Conservation (phyloP, 30 jellyfish, hydroid and myxozoan genomes). For the Hydractinia symbiolongicarpus region DNA sequence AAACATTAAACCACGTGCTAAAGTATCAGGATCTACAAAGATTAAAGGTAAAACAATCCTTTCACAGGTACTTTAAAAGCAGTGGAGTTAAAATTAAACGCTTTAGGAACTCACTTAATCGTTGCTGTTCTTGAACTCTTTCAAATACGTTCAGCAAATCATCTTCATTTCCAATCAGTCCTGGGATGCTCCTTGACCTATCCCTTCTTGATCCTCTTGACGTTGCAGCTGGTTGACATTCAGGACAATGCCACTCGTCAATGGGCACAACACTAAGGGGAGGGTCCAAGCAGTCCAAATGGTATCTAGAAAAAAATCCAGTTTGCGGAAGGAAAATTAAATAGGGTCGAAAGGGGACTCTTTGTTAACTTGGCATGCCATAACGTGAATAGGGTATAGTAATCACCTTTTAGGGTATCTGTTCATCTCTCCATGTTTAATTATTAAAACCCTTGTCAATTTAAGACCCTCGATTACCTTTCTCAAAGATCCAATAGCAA, state of each 20-base stretch:
- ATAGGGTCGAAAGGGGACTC: too few relatives aligned
- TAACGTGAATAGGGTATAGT: too few relatives aligned
- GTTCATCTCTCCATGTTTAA: too few relatives aligned
- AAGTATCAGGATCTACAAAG: background rate
- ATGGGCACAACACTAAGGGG: conserved; percentile 59
- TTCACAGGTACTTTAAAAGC: background rate
- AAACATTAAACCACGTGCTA: conserved; percentile 19
- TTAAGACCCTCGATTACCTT: too few relatives aligned
- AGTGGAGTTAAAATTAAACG: background rate
- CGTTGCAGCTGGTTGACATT: conserved; percentile 28
- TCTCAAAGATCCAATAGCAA: background rate
- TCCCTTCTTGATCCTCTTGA: background rate
- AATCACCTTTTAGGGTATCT: too few relatives aligned
- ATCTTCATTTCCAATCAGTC: conserved; percentile 16
- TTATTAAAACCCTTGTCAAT: too few relatives aligned
- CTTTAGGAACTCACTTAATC: background rate
- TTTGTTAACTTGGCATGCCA: too few relatives aligned
- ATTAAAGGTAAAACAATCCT: background rate
- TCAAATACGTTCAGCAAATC: conserved; percentile 17
- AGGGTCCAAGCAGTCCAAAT: conserved; percentile 79
- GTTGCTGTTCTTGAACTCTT: background rate
- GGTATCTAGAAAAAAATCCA: conserved; percentile 44
- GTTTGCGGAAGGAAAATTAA: too few relatives aligned
- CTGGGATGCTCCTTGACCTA: background rate
- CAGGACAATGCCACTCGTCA: conserved; percentile 86